Percentiles rank a stretch among this genome's conserved stretches.
Conservation (phyloP, 2,797 vertebrate species). For the Pelochelys cantorii region DNA sequence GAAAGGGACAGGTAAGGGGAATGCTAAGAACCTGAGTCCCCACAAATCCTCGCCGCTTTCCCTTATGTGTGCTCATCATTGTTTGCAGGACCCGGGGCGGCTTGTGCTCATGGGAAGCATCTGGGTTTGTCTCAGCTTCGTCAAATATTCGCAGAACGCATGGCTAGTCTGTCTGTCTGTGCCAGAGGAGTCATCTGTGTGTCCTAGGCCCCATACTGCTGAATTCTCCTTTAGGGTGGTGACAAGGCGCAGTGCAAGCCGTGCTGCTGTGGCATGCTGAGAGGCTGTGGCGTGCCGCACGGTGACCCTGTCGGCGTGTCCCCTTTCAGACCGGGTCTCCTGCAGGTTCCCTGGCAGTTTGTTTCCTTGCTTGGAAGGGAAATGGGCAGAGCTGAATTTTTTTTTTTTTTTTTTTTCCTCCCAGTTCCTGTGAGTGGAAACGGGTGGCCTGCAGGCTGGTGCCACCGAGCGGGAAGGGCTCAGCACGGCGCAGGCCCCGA, state of each 20-base stretch:
- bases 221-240: neutral
- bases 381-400: neutral
- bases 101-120: neutral
- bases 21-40: neutral
- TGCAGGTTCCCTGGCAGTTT: accelerated
- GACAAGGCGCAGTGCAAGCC: neutral
- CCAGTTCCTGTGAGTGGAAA: neutral
- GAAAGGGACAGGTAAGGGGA: neutral
- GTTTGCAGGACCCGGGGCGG: accelerated
- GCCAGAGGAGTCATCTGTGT: neutral
- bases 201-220: neutral
- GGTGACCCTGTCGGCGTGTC: accelerated
- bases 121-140: neutral
- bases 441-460: neutral
- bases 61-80: neutral
- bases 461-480: neutral
- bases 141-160: neutral
- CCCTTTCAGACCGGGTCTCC: neutral
- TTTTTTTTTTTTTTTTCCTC: neutral
- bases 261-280: neutral
- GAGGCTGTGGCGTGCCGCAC: neutral
- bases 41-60: neutral
- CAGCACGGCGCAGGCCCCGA: neutral
- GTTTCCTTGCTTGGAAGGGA: neutral
- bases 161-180: neutral